Percentiles rank a stretch among this genome's conserved stretches.
These are phyloP conservation scores for Drosophila austrosaltans DNA, from an alignment of 2,888 invertebrate genomes.

Conservation along the genomic window DNA sequence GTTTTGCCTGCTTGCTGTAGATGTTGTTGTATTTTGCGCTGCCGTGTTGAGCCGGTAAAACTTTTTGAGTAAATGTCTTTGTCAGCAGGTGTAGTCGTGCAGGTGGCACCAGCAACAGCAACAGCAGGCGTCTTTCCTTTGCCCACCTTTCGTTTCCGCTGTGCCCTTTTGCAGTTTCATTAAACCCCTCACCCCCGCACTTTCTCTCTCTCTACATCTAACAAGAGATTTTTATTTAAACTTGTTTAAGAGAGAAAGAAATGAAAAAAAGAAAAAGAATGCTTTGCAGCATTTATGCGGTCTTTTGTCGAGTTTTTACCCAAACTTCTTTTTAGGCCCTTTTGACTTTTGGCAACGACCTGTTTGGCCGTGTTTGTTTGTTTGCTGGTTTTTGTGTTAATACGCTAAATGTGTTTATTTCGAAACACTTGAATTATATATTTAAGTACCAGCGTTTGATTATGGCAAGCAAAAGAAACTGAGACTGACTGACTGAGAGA, in stretches of 20 bases:
- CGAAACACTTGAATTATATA: constrained; percentile 72
- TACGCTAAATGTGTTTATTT: constrained; percentile 49
- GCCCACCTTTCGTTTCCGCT: constrained; percentile 32
- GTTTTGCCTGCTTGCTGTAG: constrained; percentile 35
- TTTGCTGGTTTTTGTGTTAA: constrained; percentile 18
- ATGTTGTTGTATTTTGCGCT: constrained; percentile 56
- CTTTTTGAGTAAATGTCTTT: constrained; percentile 79
- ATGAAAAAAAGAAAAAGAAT: constrained; percentile 45
- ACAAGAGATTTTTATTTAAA: constrained; percentile 76
- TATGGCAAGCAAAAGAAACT: constrained; percentile 31
- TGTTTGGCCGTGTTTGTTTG: constrained; percentile 24
- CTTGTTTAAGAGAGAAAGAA: constrained; percentile 54
- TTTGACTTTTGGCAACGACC: constrained; percentile 49
- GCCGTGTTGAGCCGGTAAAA: constrained; percentile 51
- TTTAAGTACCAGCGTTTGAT: constrained; percentile 44
- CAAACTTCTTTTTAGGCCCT: constrained; percentile 39
- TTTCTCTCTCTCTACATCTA: constrained; percentile 45
- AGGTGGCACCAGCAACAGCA: constrained; percentile 33
- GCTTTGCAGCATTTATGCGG: constrained; percentile 76
- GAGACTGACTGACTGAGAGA: neutral
- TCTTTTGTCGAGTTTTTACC: constrained; percentile 58
- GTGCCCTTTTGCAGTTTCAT: constrained; percentile 41
- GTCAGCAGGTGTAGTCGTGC: constrained; percentile 74
- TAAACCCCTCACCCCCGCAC: constrained; percentile 26
- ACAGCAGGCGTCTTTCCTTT: constrained; percentile 20